Evolutionary conservation across 1,140 invertebrate genomes (phyloP).

Genomic region (Saccostrea echinata): DNA sequence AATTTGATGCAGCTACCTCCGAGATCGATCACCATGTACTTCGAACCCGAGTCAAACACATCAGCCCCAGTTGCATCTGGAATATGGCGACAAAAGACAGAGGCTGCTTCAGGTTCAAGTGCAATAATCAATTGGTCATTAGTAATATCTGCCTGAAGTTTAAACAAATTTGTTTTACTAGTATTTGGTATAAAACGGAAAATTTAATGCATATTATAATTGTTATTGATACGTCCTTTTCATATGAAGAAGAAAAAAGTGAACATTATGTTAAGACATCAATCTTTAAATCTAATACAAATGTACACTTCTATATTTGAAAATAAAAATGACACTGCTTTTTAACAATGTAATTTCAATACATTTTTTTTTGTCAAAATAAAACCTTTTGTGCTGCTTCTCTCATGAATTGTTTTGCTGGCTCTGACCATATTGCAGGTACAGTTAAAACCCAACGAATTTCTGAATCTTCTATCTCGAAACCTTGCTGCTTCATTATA

Average conservation of each 20-base stretch:
- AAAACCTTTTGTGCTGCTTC: slow-evolving; percentile 59
- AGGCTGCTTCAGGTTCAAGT: slow-evolving; percentile 83
- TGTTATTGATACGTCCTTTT: no score
- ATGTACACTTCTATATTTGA: no score
- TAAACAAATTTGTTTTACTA: no score
- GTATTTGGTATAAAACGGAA: no score
- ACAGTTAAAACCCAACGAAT: slow-evolving; percentile 62
- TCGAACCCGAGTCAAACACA: slow-evolving; percentile 53
- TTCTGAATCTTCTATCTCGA: slow-evolving; percentile 46
- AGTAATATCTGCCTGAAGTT: slow-evolving; percentile 80
- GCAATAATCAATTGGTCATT: slow-evolving; percentile 81
- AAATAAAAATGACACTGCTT: no score
- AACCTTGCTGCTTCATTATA: slow-evolving; percentile 20
- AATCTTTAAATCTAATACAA: no score
- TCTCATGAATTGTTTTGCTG: slow-evolving; percentile 63
- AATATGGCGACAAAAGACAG: slow-evolving; percentile 81
- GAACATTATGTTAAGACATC: no score
- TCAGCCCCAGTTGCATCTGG: slow-evolving; percentile 51
- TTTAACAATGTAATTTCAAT: no score
- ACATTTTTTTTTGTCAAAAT: background rate
- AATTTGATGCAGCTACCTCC: slow-evolving; percentile 50
- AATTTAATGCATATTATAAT: no score
- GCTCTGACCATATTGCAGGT: slow-evolving; percentile 62
- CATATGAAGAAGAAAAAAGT: no score
- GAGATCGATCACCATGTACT: slow-evolving; percentile 63